Evolutionary conservation across 2,888 invertebrate genomes (phyloP).

Genomic region (Azorinus chamasolen): DNA sequence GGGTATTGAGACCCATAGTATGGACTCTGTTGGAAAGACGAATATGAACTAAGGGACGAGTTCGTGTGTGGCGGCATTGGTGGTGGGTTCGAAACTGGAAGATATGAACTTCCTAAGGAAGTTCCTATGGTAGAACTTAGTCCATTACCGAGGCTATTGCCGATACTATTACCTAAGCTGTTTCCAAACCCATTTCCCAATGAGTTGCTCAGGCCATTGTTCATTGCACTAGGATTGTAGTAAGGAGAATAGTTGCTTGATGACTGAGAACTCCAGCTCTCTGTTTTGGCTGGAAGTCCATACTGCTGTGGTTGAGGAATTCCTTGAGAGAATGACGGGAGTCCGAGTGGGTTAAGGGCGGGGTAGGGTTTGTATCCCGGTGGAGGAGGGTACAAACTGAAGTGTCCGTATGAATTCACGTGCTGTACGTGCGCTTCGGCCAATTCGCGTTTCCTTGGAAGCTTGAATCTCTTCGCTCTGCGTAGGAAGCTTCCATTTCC

Average conservation of each 20-base stretch:
- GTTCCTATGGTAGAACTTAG: conserved; percentile 44
- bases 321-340: conserved; percentile 71
- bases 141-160: conserved; percentile 44
- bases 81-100: conserved; percentile 64
- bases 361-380: conserved; percentile 77
- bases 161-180: conserved; percentile 39
- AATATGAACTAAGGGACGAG: conserved; percentile 59
- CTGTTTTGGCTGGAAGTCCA: conserved; percentile 68
- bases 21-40: conserved; percentile 68
- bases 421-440: conserved; percentile 73
- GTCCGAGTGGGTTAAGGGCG: conserved; percentile 70
- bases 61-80: conserved; percentile 59
- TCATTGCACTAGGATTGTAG: conserved; percentile 64
- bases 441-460: conserved; percentile 64
- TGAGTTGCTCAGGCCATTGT: conserved; percentile 46
- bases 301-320: conserved; percentile 75
- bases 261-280: conserved; percentile 65
- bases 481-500: conserved; percentile 86
- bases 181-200: conserved; percentile 52
- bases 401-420: conserved; percentile 78
- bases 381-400: conserved; percentile 75
- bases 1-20: conserved; percentile 69
- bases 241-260: conserved; percentile 66
- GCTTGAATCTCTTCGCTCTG: conserved; percentile 84
- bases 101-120: conserved; percentile 64